Evolutionary conservation across 2,888 invertebrate species (phyloP), one percentile per base, ranked within the genome.

Genomic region (Meloe dianella): DNA sequence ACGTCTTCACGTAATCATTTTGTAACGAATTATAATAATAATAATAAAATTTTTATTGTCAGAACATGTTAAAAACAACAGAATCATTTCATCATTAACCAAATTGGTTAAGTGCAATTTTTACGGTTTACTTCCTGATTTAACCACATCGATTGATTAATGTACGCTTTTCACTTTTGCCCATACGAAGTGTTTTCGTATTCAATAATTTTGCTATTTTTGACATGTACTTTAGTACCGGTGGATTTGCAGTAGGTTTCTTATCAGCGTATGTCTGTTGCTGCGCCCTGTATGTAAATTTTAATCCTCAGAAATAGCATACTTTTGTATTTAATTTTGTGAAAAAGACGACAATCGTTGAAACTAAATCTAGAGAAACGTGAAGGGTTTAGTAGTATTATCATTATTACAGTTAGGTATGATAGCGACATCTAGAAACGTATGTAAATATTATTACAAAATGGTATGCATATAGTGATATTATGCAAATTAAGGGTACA

Each of bases 391-490:
- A 22, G 22, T 54, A 27, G 14, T 54, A 22, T 54, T 54, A 24
- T 6, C 12, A 27, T 14, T 27, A 54, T 27, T 10, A 47, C 20
- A 47, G 20, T 47, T 47, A 32, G 62, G 63, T 61, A 65, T 64
- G 67, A 69, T 69, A 68, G 68, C 63, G 70, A 67, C 71, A 66
- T 66, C 64, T 68, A 62, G 67, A 69, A 72, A 71, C 71, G 70
- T 72, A 72, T 71, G 71, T 71, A 72, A 71, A 72, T 72, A 69
- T 69, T 60, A 60, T 62, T 60, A 59, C 64, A 68, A 70, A 69
- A 70, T 66, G 68, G 68, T 70, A 72, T 72, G 68, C 67, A 72
- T 70, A 70, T 69, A 68, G 72, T 68, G 63, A 64, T 68, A 68
- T 68, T 68, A 68, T 68, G 68, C 68, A 68, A 68, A 68, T 68